These are phyloP conservation scores for Stomatorhinus ivindoensis DNA, from an alignment of 2,113 vertebrate species.

Conservation along the genomic window DNA sequence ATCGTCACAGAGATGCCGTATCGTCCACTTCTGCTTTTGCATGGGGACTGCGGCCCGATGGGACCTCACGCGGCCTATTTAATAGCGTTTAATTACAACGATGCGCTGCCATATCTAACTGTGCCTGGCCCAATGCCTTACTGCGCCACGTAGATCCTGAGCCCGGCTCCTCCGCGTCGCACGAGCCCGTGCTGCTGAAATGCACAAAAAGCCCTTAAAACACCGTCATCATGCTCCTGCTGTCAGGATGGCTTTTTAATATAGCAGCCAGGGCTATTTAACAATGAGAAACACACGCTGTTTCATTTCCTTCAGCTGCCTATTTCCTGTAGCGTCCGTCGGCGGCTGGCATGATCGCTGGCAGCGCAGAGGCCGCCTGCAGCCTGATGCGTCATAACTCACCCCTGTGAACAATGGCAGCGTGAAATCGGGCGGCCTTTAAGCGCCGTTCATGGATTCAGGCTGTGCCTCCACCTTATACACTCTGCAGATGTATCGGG, in stretches of 20 bases:
- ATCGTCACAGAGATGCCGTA: background rate
- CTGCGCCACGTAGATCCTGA: background rate
- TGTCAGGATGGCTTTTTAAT: background rate
- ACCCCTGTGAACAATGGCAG: constrained; percentile 26
- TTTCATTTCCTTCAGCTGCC: constrained; percentile 16
- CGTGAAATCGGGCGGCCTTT: constrained; percentile 38
- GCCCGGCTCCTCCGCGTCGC: background rate
- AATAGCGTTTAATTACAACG: background rate
- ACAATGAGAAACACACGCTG: background rate
- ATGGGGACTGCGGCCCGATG: background rate
- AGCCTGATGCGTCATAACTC: constrained; percentile 29
- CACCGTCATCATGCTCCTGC: background rate
- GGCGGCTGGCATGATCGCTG: background rate
- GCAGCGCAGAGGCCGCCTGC: background rate
- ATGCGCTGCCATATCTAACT: background rate
- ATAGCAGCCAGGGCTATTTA: background rate
- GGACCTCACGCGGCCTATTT: background rate
- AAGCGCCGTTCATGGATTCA: constrained; percentile 20
- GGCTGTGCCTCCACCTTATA: background rate
- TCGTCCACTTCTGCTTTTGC: background rate
- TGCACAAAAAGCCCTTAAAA: background rate
- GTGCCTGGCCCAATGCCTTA: background rate
- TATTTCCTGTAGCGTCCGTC: background rate
- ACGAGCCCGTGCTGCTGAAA: background rate
- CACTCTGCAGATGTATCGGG: constrained; percentile 18